Evolutionary conservation across 64 coral and sea anemone species (phyloP).

Genomic region (Hydrozoanthus tunicans): DNA sequence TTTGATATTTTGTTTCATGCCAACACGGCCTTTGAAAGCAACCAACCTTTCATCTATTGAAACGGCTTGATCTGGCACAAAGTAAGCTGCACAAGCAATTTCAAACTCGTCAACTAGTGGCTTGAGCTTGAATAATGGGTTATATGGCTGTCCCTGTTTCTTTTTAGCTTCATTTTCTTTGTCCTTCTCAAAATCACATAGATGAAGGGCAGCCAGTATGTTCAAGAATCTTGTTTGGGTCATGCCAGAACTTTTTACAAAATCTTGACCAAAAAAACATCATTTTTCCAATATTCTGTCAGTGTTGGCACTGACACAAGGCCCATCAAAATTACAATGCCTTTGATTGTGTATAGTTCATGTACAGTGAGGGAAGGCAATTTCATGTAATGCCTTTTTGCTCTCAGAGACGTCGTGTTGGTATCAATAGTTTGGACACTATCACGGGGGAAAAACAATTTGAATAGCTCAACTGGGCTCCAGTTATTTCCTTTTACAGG

Average conservation of each 20-base stretch:
- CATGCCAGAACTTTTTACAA: slow-evolving; percentile 27
- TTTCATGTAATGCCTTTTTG: slow-evolving; percentile 24
- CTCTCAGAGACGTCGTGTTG: background rate
- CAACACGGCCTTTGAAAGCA: slow-evolving; percentile 46
- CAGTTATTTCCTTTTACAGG: slow-evolving; percentile 31
- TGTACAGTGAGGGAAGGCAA: slow-evolving; percentile 25
- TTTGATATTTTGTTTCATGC: slow-evolving; percentile 8
- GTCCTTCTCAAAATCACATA: slow-evolving; percentile 26
- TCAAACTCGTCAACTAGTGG: slow-evolving; percentile 42
- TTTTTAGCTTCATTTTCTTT: slow-evolving; percentile 36
- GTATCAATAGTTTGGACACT: slow-evolving; percentile 8
- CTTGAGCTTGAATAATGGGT: slow-evolving; percentile 45
- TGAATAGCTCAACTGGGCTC: slow-evolving; percentile 33
- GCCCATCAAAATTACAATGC: slow-evolving; percentile 28
- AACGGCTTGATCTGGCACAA: slow-evolving; percentile 19
- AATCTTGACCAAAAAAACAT: slow-evolving; percentile 23
- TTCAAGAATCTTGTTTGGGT: slow-evolving; percentile 26
- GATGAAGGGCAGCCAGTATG: slow-evolving; percentile 42
- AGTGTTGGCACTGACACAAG: slow-evolving; percentile 37
- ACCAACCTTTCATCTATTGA: slow-evolving; percentile 46
- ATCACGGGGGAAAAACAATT: background rate
- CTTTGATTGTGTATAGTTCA: slow-evolving; percentile 17
- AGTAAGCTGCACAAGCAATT: slow-evolving; percentile 39
- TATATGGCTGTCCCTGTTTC: slow-evolving; percentile 47
- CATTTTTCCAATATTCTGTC: slow-evolving; percentile 34